Evolutionary conservation across 2,797 vertebrate genomes (phyloP).

Genomic region (Parambassis ranga): DNA sequence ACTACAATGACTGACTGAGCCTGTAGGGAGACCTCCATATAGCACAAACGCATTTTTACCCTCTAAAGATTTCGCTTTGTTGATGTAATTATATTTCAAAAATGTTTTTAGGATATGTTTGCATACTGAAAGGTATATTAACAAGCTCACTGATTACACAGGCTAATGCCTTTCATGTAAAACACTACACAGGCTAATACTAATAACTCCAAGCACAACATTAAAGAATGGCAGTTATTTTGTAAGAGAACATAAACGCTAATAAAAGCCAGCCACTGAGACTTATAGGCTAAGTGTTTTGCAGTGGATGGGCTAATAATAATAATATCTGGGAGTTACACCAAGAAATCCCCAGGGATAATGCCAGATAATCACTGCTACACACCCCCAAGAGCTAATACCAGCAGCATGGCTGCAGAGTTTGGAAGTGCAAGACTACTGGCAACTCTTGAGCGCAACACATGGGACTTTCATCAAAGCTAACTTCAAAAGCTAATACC

Average conservation of each 20-base stretch:
- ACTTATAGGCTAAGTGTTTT: constrained; percentile 31
- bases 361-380: constrained; percentile 46
- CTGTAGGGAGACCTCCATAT: background rate
- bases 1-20: background rate
- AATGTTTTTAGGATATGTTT: constrained; percentile 21
- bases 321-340: constrained; percentile 58
- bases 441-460: constrained; percentile 44
- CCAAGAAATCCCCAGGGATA: constrained; percentile 44
- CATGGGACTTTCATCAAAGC: constrained; percentile 61
- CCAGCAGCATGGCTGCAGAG: constrained; percentile 31
- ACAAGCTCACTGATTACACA: constrained; percentile 25
- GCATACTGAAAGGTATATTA: constrained; percentile 26
- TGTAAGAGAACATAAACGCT: constrained; percentile 24
- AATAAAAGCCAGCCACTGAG: constrained; percentile 55
- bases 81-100: constrained; percentile 15
- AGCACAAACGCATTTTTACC: constrained; percentile 11
- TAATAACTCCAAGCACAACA: constrained; percentile 7
- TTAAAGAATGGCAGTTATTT: constrained; percentile 12
- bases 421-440: constrained; percentile 34
- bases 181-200: constrained; percentile 26
- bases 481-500: constrained; percentile 61
- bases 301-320: constrained; percentile 46
- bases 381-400: constrained; percentile 24
- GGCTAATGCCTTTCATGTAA: constrained; percentile 21
- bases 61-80: constrained; percentile 6